A percentile compares a stretch with the other conserved stretches of the same genome.
These are phyloP conservation scores for Chlorocebus sabaeus DNA, from an alignment of 2,113 vertebrate species.

Conservation along the genomic window DNA sequence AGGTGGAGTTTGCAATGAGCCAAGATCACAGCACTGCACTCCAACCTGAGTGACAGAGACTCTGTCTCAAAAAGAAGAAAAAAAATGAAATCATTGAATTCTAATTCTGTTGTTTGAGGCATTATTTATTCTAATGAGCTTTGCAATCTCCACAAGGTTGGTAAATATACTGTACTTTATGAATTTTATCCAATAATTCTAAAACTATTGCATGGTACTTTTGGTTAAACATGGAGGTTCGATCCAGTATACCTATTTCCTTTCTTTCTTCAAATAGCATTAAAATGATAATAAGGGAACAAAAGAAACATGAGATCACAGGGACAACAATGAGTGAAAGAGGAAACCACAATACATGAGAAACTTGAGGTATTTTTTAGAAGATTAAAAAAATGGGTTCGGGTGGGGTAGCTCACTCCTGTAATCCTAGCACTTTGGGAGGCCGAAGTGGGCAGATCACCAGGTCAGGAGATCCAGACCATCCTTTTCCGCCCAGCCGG, in stretches of 20 bases:
- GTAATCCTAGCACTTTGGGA: too few species aligned
- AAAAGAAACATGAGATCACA: background rate
- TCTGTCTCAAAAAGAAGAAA: too few species aligned
- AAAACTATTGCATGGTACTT: background rate
- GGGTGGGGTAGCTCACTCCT: too few species aligned
- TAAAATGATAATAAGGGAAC: constrained; percentile 5
- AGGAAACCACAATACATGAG: background rate
- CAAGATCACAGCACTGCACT: too few species aligned
- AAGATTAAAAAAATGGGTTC: background rate
- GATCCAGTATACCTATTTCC: background rate
- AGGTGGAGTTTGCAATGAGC: too few species aligned
- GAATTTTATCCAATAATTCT: background rate
- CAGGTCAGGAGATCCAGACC: too few species aligned
- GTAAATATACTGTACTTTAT: background rate
- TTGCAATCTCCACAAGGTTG: background rate
- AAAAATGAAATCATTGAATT: background rate
- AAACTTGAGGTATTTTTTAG: background rate
- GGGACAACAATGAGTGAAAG: background rate
- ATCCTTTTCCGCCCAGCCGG: too few species aligned
- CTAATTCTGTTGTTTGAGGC: background rate
- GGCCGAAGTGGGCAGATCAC: too few species aligned
- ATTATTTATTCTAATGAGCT: background rate
- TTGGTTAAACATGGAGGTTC: background rate
- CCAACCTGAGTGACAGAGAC: too few species aligned
- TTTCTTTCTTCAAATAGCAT: background rate